A percentile compares a stretch with the other conserved stretches of the same genome.
Evolutionary conservation across 2,888 invertebrate genomes (phyloP).

Genomic region (Danaus chrysippus): DNA sequence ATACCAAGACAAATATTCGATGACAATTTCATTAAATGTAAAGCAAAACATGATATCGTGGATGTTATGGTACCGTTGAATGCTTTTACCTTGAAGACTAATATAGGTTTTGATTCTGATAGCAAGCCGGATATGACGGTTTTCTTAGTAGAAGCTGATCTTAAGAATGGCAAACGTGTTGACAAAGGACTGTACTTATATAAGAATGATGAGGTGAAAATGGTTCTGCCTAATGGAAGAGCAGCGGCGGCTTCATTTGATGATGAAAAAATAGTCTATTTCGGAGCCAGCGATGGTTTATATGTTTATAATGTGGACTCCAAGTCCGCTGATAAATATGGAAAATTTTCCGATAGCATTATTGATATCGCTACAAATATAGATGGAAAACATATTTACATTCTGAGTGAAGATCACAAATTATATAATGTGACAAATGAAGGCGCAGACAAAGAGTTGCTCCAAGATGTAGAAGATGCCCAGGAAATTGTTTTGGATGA

Average conservation of each 20-base stretch:
- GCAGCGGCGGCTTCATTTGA: slow-evolving; percentile 43
- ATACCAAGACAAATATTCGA: too few relatives aligned
- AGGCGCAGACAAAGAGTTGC: slow-evolving; percentile 48
- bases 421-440: slow-evolving; percentile 54
- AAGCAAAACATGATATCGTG: slow-evolving; percentile 33
- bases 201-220: slow-evolving; percentile 36
- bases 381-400: slow-evolving; percentile 44
- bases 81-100: slow-evolving; percentile 27
- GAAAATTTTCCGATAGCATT: slow-evolving; percentile 36
- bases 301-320: slow-evolving; percentile 41
- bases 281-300: slow-evolving; percentile 52
- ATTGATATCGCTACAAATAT: slow-evolving; percentile 32
- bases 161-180: slow-evolving; percentile 19
- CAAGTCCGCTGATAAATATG: slow-evolving; percentile 35
- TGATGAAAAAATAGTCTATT: slow-evolving; percentile 41
- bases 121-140: slow-evolving; percentile 14
- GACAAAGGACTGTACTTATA: slow-evolving; percentile 44
- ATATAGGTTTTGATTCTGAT: slow-evolving; percentile 3
- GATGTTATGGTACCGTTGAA: slow-evolving; percentile 35
- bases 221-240: slow-evolving; percentile 46
- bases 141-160: slow-evolving; percentile 40
- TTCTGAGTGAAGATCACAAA: slow-evolving; percentile 48
- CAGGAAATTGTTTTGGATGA: slow-evolving; percentile 53
- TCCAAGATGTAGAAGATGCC: slow-evolving; percentile 46
- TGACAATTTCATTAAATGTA: too few relatives aligned